Percentiles rank a stretch among this genome's conserved stretches.
These are phyloP conservation scores for Aspidoscelis tigris DNA, from an alignment of 2,113 vertebrate genomes.

Conservation along the genomic window DNA sequence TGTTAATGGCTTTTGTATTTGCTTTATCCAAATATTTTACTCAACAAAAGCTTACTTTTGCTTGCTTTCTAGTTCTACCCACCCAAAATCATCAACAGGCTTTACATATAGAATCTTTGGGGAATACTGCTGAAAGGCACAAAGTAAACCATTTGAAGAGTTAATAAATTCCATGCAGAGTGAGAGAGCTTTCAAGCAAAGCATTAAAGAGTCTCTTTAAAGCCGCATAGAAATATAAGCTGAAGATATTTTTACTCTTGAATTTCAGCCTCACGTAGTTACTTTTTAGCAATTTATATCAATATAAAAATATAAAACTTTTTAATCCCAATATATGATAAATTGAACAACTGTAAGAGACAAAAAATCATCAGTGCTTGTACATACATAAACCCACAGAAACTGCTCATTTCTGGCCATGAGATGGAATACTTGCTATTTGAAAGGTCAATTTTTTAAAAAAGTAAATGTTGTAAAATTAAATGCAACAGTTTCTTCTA, in stretches of 20 bases:
- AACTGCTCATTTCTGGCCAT: not conserved
- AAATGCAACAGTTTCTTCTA: not conserved
- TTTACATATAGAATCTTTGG: no score
- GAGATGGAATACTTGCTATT: slow-evolving; percentile 13
- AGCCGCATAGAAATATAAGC: not conserved
- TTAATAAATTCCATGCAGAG: not conserved
- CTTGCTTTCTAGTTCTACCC: not conserved
- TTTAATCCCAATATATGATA: not conserved
- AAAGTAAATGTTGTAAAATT: not conserved
- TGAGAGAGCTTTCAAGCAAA: not conserved
- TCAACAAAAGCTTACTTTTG: not conserved
- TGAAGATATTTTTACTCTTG: not conserved
- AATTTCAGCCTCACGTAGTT: not conserved
- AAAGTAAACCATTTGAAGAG: not conserved
- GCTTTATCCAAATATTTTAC: not conserved
- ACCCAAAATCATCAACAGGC: no score
- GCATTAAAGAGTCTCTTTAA: not conserved
- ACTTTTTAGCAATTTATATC: not conserved
- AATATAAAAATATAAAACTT: not conserved
- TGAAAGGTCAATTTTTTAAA: slow-evolving; percentile 20
- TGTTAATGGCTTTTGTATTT: not conserved
- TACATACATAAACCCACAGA: no score
- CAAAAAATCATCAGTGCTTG: not conserved
- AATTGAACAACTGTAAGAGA: not conserved
- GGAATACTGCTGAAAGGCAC: no score